These are phyloP conservation scores for Silvanus unidentatus DNA, from an alignment of 2,888 invertebrate genomes.

Conservation along the genomic window DNA sequence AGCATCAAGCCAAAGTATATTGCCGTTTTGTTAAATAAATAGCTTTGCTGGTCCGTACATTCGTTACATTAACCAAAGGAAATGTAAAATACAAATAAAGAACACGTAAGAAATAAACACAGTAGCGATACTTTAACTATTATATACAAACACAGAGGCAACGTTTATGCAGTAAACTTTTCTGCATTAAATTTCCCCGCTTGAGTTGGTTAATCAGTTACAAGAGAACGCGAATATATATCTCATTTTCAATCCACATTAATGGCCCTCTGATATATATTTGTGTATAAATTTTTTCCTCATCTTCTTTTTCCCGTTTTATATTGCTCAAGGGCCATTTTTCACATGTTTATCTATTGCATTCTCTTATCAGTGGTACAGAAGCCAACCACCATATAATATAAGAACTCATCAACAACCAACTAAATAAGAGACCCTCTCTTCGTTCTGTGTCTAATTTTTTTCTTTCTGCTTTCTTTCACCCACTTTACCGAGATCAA, in stretches of 20 bases:
- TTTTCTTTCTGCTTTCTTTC: too few relatives aligned
- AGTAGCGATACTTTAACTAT: constrained; percentile 6
- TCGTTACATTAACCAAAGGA: constrained; percentile 24
- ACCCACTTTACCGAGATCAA: too few relatives aligned
- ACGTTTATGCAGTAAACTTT: constrained; percentile 24
- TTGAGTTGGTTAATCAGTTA: constrained; percentile 27
- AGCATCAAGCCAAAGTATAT: too few relatives aligned
- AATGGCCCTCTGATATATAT: constrained; percentile 9
- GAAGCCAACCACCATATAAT: constrained; percentile 8
- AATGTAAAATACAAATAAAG: constrained; percentile 27
- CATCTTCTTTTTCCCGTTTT: constrained; percentile 20
- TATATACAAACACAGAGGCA: constrained; percentile 4
- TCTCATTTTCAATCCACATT: constrained; percentile 28
- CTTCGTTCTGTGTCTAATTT: background rate
- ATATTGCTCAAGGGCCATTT: constrained; percentile 34
- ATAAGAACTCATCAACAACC: constrained; percentile 3
- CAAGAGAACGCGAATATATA: constrained; percentile 26
- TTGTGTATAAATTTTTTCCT: constrained; percentile 6
- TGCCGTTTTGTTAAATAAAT: too few relatives aligned
- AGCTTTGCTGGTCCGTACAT: background rate
- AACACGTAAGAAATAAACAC: constrained; percentile 26
- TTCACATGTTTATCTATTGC: constrained; percentile 42
- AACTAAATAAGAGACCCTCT: constrained; percentile 1
- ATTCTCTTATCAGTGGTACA: constrained; percentile 25
- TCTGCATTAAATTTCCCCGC: constrained; percentile 25